Evolutionary conservation across 1,140 invertebrate genomes (phyloP).

Genomic region (Platorchestia sp.): DNA sequence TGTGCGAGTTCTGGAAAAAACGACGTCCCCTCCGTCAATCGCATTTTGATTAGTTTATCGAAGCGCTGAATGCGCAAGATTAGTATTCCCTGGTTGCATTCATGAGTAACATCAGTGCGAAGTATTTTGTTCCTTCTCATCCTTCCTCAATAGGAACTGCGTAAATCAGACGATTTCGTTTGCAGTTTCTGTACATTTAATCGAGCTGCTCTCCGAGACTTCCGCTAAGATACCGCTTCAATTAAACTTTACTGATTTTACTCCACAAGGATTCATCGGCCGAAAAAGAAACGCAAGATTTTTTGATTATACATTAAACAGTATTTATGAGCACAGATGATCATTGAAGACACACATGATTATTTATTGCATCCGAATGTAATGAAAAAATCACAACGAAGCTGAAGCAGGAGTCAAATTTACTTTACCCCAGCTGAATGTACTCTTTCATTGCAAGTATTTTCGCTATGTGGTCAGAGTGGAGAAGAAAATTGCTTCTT

Average conservation of each 20-base stretch:
- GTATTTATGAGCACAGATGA: not conserved
- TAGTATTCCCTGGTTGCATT: not conserved
- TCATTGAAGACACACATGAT: not conserved
- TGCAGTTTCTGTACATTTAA: not conserved
- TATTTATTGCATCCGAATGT: not conserved
- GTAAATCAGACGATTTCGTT: not conserved
- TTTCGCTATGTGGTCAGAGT: not conserved
- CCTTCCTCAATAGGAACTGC: too few relatives aligned
- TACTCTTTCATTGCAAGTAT: not conserved
- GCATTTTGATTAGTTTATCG: not conserved
- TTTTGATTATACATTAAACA: not conserved
- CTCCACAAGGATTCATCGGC: not conserved
- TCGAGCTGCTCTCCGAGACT: not conserved
- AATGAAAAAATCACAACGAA: not conserved
- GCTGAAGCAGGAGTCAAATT: not conserved
- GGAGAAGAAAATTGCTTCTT: not conserved
- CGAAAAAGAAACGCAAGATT: not conserved
- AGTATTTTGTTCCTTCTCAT: not conserved
- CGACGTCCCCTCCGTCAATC: not conserved
- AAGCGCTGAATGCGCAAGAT: not conserved
- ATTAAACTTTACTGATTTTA: not conserved
- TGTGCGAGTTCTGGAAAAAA: not conserved
- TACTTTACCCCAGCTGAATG: not conserved
- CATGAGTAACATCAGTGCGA: not conserved
- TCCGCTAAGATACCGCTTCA: not conserved